Conservation (phyloP, 2,888 invertebrate species). For the Pammene fasciana region DNA sequence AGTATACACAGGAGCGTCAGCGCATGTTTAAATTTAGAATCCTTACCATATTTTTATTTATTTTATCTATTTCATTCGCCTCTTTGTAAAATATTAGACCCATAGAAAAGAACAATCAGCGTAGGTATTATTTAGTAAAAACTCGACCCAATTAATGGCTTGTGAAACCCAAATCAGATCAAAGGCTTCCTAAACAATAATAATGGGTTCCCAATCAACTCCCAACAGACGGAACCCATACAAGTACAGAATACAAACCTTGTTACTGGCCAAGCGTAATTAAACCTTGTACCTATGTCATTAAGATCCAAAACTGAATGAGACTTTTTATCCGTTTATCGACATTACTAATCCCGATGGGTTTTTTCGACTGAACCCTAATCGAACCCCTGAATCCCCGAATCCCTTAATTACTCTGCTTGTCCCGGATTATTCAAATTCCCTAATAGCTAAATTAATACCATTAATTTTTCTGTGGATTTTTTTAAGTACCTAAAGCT, state of each 20-base stretch:
- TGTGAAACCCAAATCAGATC: neutral
- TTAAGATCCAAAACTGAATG: neutral
- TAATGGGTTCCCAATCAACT: constrained; percentile 5
- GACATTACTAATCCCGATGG: constrained; percentile 5
- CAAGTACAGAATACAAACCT: neutral
- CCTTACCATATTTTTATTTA: too few species aligned
- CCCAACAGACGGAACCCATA: neutral
- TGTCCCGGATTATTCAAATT: constrained; percentile 38
- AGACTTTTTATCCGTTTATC: neutral
- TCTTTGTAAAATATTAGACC: too few species aligned
- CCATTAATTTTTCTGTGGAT: neutral
- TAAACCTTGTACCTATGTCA: neutral
- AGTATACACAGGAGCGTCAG: too few species aligned
- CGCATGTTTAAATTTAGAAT: too few species aligned
- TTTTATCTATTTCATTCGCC: too few species aligned
- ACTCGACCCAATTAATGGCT: too few species aligned
- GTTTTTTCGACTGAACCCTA: constrained; percentile 12
- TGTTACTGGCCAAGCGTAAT: neutral
- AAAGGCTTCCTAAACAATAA: neutral
- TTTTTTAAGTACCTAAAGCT: neutral
- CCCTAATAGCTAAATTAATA: constrained; percentile 11
- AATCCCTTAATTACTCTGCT: constrained; percentile 47
- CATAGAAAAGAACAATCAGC: too few species aligned
- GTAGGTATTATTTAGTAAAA: too few species aligned
- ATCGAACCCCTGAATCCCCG: constrained; percentile 31